A percentile compares a stretch with the other conserved stretches of the same genome.
phyloP scores from a whole-genome alignment of 2,888 invertebrate species.

The Xanthia togata region DNA sequence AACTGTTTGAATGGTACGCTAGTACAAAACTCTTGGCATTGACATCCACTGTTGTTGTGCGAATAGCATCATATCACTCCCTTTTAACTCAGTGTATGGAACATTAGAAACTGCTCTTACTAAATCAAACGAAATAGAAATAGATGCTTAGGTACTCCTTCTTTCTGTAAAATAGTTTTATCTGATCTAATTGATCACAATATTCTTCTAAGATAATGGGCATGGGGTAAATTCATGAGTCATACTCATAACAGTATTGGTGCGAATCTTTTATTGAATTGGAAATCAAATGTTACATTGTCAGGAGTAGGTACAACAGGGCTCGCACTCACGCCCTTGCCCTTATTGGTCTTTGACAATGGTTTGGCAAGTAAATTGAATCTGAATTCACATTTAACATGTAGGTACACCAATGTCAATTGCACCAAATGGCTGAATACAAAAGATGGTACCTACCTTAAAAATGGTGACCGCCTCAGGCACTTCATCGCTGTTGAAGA shows the following conservation, averaged over 20 bases:
- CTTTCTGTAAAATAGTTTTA: background rate
- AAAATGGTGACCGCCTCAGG: slow-evolving; percentile 99
- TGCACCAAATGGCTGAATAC: background rate
- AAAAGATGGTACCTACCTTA: too few species aligned
- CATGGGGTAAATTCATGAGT: background rate
- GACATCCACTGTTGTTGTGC: too few species aligned
- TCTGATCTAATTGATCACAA: slow-evolving; percentile 1
- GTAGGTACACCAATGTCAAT: background rate
- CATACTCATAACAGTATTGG: too few species aligned
- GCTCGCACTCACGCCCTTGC: background rate
- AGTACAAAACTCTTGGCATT: too few species aligned
- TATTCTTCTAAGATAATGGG: background rate
- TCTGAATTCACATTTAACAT: background rate
- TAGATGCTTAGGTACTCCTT: too few species aligned
- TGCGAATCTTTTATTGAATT: background rate
- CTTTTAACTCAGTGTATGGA: too few species aligned
- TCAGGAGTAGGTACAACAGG: background rate
- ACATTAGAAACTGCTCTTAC: background rate
- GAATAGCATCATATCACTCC: too few species aligned
- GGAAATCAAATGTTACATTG: background rate
- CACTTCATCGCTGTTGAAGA: slow-evolving; percentile 98
- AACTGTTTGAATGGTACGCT: too few species aligned
- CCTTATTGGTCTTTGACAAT: background rate
- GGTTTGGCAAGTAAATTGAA: background rate
- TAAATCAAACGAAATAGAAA: background rate